Percentiles rank a stretch among this genome's conserved stretches.
phyloP scores from a whole-genome alignment of 2,113 vertebrate genomes.

The Ageneiosus marmoratus region DNA sequence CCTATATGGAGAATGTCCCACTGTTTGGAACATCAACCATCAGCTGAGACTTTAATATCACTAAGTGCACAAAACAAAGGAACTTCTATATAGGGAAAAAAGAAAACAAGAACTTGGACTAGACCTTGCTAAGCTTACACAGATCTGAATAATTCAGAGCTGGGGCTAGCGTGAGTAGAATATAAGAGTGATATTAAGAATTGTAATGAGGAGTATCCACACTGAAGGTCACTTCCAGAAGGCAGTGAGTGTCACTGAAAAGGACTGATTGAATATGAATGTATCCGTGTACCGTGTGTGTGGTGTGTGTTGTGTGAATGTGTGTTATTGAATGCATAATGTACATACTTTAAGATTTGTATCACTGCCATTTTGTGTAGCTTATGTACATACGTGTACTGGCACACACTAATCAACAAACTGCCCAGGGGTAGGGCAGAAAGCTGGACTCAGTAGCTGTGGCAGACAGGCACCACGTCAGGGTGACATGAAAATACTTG shows the following conservation, averaged over 20 bases:
- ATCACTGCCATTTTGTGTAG: background rate
- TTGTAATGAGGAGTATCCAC: constrained; percentile 56
- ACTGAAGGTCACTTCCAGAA: constrained; percentile 54
- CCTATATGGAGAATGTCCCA: background rate
- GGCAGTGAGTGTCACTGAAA: constrained; percentile 35
- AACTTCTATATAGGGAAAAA: constrained; percentile 24
- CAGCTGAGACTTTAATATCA: constrained; percentile 45
- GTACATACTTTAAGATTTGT: background rate
- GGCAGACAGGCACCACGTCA: constrained; percentile 59
- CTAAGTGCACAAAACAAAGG: constrained; percentile 11
- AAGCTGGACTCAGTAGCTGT: constrained; percentile 68
- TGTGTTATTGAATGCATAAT: background rate
- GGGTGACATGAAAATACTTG: constrained; percentile 65
- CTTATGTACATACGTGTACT: constrained; percentile 20
- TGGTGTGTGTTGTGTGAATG: background rate
- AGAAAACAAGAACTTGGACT: constrained; percentile 33
- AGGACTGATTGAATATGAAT: constrained; percentile 11
- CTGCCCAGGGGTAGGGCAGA: constrained; percentile 58
- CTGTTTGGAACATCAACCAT: constrained; percentile 37
- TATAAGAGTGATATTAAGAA: constrained; percentile 56
- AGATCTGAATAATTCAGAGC: constrained; percentile 57
- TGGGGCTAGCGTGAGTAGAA: constrained; percentile 51
- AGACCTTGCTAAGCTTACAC: constrained; percentile 22
- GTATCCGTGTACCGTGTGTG: background rate
- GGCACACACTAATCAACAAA: background rate